Percentiles rank a stretch among this genome's conserved stretches.
Evolutionary conservation across 2,113 vertebrate species (phyloP).

Genomic region (Apteryx mantelli): DNA sequence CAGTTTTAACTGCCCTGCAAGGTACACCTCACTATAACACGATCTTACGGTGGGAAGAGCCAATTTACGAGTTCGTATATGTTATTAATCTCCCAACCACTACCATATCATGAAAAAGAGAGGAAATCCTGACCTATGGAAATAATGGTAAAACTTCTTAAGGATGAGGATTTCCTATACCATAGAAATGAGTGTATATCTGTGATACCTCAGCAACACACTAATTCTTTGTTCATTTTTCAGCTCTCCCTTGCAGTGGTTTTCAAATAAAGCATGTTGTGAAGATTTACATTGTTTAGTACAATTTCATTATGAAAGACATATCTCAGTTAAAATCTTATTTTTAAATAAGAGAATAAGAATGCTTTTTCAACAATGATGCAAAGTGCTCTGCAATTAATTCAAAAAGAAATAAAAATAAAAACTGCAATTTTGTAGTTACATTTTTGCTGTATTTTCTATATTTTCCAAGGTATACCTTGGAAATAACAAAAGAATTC

Average conservation of each 20-base stretch:
- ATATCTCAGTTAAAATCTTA: not conserved
- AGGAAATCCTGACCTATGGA: not conserved
- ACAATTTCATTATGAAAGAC: not conserved
- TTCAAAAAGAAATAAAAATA: slow-evolving; percentile 15
- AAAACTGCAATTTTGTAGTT: not conserved
- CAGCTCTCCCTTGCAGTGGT: not conserved
- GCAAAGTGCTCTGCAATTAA: not conserved
- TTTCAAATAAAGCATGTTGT: not conserved
- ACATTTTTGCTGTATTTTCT: not conserved
- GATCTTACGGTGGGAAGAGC: not conserved
- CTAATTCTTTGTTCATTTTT: not conserved
- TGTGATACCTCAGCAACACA: not conserved
- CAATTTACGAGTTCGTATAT: not conserved
- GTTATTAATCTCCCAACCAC: not conserved
- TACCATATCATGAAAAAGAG: not conserved
- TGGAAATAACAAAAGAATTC: slow-evolving; percentile 70
- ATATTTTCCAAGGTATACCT: not conserved
- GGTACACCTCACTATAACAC: not conserved
- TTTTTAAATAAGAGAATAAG: not conserved
- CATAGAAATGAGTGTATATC: not conserved
- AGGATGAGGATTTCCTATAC: not conserved
- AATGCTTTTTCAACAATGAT: not conserved
- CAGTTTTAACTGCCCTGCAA: not conserved
- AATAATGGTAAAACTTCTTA: not conserved
- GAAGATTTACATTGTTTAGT: not conserved